These are phyloP conservation scores for Aspidiotus rigidus DNA, from an alignment of 2,888 invertebrate species.

Conservation along the genomic window DNA sequence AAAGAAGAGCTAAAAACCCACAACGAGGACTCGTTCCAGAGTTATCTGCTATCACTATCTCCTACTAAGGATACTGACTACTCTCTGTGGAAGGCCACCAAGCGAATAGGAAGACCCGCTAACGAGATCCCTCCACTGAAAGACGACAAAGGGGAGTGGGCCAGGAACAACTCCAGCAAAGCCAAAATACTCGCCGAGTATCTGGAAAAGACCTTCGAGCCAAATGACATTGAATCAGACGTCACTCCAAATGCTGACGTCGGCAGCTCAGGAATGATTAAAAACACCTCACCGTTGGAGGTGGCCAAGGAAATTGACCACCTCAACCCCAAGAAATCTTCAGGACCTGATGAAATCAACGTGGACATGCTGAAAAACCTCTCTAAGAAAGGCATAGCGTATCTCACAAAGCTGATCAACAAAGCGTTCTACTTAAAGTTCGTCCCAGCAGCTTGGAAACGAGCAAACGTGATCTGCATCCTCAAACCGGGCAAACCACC, in stretches of 20 bases:
- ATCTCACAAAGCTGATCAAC: constrained; percentile 1
- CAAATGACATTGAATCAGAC: constrained; percentile 1
- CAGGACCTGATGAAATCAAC: constrained; percentile 4
- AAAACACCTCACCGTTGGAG: constrained; percentile 2
- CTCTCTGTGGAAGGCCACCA: constrained; percentile 16
- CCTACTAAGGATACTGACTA: constrained; percentile 11
- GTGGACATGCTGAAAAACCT: constrained; percentile 1
- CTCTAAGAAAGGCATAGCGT: constrained; percentile 1
- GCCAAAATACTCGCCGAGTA: constrained; percentile 1
- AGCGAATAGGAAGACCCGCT: background rate
- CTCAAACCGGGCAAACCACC: background rate
- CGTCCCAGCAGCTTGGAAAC: background rate
- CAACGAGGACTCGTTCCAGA: constrained; percentile 1
- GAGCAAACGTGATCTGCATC: background rate
- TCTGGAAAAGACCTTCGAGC: background rate
- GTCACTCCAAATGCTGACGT: background rate
- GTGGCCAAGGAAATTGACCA: background rate
- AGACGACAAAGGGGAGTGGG: constrained; percentile 8
- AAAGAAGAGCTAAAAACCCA: background rate
- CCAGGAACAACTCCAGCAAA: background rate
- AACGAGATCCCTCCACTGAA: background rate
- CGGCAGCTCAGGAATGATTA: constrained; percentile 4
- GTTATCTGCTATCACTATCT: background rate
- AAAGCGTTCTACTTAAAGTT: background rate
- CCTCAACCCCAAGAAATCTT: background rate